A percentile compares a stretch with the other conserved stretches of the same genome.
These are phyloP conservation scores for Trigoniulus corallinus DNA, from an alignment of 1,140 invertebrate species.

Conservation along the genomic window DNA sequence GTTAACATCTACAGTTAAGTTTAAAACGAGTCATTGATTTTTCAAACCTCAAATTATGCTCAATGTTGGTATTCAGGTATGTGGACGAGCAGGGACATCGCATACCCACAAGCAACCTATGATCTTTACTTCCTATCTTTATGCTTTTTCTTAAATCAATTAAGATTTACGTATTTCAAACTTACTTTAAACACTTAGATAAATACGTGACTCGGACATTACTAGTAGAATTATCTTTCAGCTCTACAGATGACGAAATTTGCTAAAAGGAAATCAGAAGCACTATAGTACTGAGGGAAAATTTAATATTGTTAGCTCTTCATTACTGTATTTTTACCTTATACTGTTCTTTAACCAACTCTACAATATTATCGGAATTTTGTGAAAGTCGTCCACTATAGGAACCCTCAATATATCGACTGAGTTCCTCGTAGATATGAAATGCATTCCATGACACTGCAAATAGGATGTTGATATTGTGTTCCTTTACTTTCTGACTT, in stretches of 20 bases:
- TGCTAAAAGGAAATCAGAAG: neutral
- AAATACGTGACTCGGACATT: slow-evolving; percentile 4
- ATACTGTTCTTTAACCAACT: slow-evolving; percentile 35
- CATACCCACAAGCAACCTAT: neutral
- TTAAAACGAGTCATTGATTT: too few species aligned
- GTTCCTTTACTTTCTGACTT: slow-evolving; percentile 35
- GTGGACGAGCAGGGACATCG: neutral
- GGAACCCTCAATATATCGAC: slow-evolving; percentile 25
- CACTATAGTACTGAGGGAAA: neutral
- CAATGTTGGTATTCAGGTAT: too few species aligned
- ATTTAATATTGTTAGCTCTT: neutral
- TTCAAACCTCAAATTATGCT: too few species aligned
- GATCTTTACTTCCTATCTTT: too few species aligned
- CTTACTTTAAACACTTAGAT: neutral
- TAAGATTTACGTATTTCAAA: neutral
- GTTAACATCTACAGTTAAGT: too few species aligned
- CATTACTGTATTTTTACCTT: slow-evolving; percentile 19
- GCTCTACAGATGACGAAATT: neutral
- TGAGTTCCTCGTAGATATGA: slow-evolving; percentile 34
- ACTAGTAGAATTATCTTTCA: neutral
- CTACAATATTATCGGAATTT: slow-evolving; percentile 43
- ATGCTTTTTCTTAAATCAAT: neutral
- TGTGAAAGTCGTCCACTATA: slow-evolving; percentile 35
- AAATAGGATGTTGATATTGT: slow-evolving; percentile 45
- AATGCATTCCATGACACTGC: slow-evolving; percentile 39